Evolutionary conservation across 2,113 vertebrate species (phyloP).

Genomic region (Dunckerocampus dactyliophorus): DNA sequence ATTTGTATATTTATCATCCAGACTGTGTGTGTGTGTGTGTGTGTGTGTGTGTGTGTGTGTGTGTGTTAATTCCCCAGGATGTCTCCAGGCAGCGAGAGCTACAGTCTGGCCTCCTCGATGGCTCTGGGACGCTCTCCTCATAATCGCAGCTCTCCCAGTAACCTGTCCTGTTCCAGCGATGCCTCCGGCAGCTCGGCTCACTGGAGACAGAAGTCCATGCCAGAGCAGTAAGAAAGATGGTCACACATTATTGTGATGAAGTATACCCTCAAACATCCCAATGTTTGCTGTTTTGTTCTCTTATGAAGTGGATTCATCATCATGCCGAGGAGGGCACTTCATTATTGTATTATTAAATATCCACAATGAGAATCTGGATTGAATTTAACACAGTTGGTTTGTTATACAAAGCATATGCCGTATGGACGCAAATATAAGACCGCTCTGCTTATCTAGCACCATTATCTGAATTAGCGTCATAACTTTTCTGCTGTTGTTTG

Average conservation of each 20-base stretch:
- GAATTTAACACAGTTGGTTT: background rate
- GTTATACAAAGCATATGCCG: background rate
- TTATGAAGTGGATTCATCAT: background rate
- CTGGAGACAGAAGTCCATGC: constrained; percentile 96
- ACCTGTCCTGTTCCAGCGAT: constrained; percentile 91
- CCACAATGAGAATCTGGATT: background rate
- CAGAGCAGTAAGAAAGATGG: constrained; percentile 85
- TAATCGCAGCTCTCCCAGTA: constrained; percentile 94
- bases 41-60: constrained; percentile 7
- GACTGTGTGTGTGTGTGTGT: constrained; percentile 18
- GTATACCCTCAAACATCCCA: background rate
- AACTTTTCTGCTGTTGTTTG: too few relatives aligned
- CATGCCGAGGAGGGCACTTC: background rate
- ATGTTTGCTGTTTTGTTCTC: background rate
- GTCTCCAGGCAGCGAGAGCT: constrained; percentile 90
- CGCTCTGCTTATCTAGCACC: background rate
- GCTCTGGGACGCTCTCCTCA: constrained; percentile 87
- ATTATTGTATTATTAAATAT: background rate
- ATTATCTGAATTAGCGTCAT: too few relatives aligned
- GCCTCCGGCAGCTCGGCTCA: constrained; percentile 86
- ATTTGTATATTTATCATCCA: constrained; percentile 14
- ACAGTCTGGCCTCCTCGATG: constrained; percentile 88
- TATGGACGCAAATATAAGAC: background rate
- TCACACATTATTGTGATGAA: background rate
- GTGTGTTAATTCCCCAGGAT: constrained; percentile 71